Evolutionary conservation across 37 sponge, comb jelly and placozoan species (phyloP).

Genomic region (Ephydatia muelleri): DNA sequence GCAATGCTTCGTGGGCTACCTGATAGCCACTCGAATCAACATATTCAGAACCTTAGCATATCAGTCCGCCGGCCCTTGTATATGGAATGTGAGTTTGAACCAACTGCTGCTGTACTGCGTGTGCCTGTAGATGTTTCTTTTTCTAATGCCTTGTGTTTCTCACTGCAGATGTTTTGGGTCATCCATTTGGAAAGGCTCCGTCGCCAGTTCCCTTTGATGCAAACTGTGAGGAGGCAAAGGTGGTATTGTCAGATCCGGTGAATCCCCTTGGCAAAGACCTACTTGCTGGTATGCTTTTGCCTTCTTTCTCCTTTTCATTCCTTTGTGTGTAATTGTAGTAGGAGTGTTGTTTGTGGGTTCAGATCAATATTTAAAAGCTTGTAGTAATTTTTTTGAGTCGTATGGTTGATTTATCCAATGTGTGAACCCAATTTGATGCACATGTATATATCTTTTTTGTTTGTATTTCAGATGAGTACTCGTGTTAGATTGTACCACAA

Average conservation of each 20-base stretch:
- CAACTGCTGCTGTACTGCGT: neutral
- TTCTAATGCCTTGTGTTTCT: neutral
- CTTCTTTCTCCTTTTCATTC: neutral
- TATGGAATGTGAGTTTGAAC: slow-evolving; percentile 61
- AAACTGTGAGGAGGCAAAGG: slow-evolving; percentile 39
- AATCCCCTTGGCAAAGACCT: slow-evolving; percentile 68
- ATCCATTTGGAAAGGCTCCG: slow-evolving; percentile 74
- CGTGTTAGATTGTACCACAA: no score
- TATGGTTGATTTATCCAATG: no score
- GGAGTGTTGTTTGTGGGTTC: neutral
- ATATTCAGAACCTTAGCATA: slow-evolving; percentile 32
- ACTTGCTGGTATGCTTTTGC: slow-evolving; percentile 41
- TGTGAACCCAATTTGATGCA: no score
- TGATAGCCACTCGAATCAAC: slow-evolving; percentile 24
- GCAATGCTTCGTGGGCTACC: slow-evolving; percentile 23
- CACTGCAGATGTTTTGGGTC: slow-evolving; percentile 64
- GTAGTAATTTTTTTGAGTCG: no score
- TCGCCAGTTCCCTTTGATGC: slow-evolving; percentile 47
- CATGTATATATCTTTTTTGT: no score
- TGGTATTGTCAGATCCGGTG: slow-evolving; percentile 56
- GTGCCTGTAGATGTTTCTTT: neutral
- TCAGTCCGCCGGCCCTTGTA: slow-evolving; percentile 56
- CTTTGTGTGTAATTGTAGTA: neutral
- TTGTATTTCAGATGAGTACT: no score
- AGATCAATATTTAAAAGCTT: no score